These are phyloP conservation scores for Brachylomia viminalis DNA, from an alignment of 2,888 invertebrate species.

Conservation along the genomic window DNA sequence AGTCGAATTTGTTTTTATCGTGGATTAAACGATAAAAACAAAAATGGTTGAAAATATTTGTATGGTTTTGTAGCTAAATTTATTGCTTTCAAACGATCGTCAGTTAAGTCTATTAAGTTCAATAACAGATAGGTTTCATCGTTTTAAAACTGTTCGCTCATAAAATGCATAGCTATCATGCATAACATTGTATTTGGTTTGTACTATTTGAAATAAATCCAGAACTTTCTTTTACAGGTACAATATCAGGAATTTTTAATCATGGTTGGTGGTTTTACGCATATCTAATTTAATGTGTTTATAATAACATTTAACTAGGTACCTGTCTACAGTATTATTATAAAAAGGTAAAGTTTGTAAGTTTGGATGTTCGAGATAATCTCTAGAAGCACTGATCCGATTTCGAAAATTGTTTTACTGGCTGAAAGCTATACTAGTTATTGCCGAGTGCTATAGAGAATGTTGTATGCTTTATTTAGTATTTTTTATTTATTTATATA, in stretches of 20 bases:
- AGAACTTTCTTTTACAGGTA: too few species aligned
- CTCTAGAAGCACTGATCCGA: not conserved
- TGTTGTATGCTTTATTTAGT: too few species aligned
- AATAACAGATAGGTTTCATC: constrained; percentile 41
- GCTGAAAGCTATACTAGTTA: not conserved
- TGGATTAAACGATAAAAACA: constrained; percentile 14
- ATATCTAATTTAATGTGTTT: too few species aligned
- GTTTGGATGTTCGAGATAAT: not conserved
- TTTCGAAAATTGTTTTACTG: not conserved
- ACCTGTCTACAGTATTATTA: not conserved
- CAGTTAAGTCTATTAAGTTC: constrained; percentile 36
- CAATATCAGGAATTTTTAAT: too few species aligned
- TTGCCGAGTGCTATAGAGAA: not conserved
- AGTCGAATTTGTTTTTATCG: too few species aligned
- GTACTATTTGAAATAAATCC: too few species aligned
- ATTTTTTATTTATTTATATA: too few species aligned
- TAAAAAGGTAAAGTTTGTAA: not conserved
- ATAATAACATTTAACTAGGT: not conserved
- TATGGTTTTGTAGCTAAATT: constrained; percentile 37
- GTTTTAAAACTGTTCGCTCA: constrained; percentile 39
- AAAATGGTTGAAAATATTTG: constrained; percentile 12
- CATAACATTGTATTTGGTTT: too few species aligned
- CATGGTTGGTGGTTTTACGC: too few species aligned
- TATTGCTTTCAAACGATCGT: constrained; percentile 37
- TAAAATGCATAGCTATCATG: not conserved